Evolutionary conservation across 2,888 invertebrate genomes (phyloP).

Genomic region (Chymomyza procnemis): DNA sequence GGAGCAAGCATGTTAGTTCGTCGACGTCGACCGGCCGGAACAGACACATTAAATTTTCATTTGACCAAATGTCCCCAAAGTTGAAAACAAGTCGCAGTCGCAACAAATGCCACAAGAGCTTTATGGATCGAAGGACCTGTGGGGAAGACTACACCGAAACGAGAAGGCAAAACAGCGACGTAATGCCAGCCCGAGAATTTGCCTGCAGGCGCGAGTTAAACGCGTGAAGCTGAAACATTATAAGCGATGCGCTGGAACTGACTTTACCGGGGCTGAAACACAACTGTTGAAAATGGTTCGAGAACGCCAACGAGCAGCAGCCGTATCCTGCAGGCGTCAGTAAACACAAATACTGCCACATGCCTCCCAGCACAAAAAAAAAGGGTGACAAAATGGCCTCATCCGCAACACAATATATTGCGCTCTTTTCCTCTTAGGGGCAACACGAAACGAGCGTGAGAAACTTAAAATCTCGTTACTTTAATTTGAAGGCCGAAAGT

Average conservation of each 20-base stretch:
- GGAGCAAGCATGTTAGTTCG: background rate
- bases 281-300: background rate
- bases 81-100: conserved; percentile 28
- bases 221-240: conserved; percentile 24
- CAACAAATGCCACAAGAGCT: conserved; percentile 1
- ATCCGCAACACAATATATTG: background rate
- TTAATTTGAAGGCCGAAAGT: conserved; percentile 27
- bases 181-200: conserved; percentile 21
- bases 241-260: background rate
- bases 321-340: conserved; percentile 7
- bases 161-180: background rate
- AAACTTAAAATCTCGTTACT: conserved; percentile 41
- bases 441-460: background rate
- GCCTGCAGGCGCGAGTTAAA: background rate
- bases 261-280: background rate
- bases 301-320: background rate
- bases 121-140: background rate
- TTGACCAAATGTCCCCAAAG: conserved; percentile 61
- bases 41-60: conserved; percentile 66
- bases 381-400: background rate
- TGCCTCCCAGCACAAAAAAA: background rate
- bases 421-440: background rate
- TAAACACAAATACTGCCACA: conserved; percentile 24
- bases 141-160: background rate
- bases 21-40: conserved; percentile 24